Evolutionary conservation across 2,113 vertebrate genomes (phyloP).

Genomic region (Pelodiscus sinensis): DNA sequence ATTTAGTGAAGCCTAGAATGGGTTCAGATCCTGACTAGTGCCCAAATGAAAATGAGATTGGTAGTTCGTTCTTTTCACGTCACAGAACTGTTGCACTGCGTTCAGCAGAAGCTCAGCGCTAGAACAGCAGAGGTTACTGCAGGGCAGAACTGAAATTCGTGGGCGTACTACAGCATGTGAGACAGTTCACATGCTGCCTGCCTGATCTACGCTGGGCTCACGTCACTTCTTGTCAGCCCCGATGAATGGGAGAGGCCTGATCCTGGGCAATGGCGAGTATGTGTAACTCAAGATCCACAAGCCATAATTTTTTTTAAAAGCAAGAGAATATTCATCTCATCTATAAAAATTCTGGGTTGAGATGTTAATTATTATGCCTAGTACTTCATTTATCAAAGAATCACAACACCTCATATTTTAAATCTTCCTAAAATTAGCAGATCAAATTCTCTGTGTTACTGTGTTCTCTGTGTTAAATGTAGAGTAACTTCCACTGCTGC

Average conservation of each 20-base stretch:
- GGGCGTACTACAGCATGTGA: neutral
- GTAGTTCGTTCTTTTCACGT: rapidly evolving
- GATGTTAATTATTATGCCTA: neutral
- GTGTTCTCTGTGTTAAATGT: neutral
- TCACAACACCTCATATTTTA: neutral
- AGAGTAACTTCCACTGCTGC: neutral
- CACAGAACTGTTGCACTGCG: neutral
- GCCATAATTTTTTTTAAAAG: neutral
- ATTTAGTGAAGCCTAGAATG: neutral
- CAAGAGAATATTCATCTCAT: neutral
- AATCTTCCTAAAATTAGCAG: neutral
- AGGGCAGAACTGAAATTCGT: neutral
- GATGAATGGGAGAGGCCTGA: neutral
- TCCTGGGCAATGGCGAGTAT: neutral
- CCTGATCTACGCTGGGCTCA: neutral
- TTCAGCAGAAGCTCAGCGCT: neutral
- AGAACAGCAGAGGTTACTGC: neutral
- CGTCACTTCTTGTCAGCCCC: neutral
- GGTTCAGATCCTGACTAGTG: neutral
- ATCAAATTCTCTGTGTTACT: neutral
- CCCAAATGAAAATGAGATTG: neutral
- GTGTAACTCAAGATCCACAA: neutral
- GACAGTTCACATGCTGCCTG: neutral
- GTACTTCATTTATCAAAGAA: too few species aligned
- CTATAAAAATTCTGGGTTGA: neutral